These are phyloP conservation scores for Cistogaster globosa DNA, from an alignment of 2,888 invertebrate genomes.

Conservation along the genomic window DNA sequence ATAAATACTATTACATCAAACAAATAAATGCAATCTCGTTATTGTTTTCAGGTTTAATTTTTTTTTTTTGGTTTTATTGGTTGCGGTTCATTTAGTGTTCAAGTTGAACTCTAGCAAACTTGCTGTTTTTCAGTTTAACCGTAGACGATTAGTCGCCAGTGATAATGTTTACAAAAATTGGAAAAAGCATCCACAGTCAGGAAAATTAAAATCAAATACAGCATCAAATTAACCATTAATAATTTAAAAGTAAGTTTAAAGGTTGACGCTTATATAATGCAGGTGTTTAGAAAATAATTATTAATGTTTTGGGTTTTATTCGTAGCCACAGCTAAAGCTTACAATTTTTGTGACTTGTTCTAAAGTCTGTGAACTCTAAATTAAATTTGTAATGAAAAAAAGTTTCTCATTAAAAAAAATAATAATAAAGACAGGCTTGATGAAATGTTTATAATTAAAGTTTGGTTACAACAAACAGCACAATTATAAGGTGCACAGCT, in stretches of 20 bases:
- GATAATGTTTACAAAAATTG: constrained; percentile 31
- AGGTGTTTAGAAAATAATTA: constrained; percentile 64
- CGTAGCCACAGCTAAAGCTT: neutral
- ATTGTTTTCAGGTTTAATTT: constrained; percentile 34
- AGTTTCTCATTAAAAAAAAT: neutral
- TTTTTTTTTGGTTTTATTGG: neutral
- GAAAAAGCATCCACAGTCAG: neutral
- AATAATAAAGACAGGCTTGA: neutral
- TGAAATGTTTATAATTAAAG: neutral
- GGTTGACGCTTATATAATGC: constrained; percentile 51
- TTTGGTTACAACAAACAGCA: too few species aligned
- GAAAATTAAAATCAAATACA: constrained; percentile 14
- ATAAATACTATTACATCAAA: neutral
- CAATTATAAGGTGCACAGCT: too few species aligned
- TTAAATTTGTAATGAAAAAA: constrained; percentile 38
- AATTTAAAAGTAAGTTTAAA: constrained; percentile 56
- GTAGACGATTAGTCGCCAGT: constrained; percentile 65
- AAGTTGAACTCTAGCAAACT: constrained; percentile 11
- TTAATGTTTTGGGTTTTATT: neutral
- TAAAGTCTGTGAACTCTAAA: constrained; percentile 21
- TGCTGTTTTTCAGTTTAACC: constrained; percentile 40
- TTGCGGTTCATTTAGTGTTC: constrained; percentile 15
- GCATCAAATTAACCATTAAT: constrained; percentile 37
- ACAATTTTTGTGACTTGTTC: neutral
- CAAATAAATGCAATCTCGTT: constrained; percentile 56